phyloP scores from a whole-genome alignment of 2,797 vertebrate genomes.

The Amniataba percoides region DNA sequence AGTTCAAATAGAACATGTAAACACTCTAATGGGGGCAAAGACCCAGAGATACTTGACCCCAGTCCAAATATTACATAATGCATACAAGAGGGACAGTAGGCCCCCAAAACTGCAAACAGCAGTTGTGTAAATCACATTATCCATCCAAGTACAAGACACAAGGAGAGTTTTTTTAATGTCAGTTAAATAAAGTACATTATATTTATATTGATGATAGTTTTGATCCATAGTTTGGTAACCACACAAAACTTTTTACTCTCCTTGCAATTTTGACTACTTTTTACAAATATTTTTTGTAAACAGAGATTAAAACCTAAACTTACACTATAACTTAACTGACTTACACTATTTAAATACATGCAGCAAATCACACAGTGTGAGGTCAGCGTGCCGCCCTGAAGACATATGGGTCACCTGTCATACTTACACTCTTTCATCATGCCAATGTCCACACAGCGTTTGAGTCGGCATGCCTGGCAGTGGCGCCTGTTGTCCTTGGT shows the following conservation, averaged over 20 bases:
- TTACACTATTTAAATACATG: not conserved
- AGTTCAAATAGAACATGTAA: constrained; percentile 75
- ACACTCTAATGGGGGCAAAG: constrained; percentile 74
- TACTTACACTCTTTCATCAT: constrained; percentile 95
- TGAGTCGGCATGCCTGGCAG: constrained; percentile 97
- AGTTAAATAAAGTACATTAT: not conserved
- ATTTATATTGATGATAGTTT: not conserved
- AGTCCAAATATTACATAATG: constrained; percentile 77
- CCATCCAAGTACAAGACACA: constrained; percentile 4
- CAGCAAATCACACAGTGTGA: not conserved
- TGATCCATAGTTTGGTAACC: not conserved
- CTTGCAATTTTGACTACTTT: not conserved
- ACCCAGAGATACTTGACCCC: constrained; percentile 73
- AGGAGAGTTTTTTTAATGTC: not conserved
- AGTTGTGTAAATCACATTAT: constrained; percentile 39
- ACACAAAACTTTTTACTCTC: not conserved
- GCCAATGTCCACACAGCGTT: constrained; percentile 89
- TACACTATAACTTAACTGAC: not conserved
- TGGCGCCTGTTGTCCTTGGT: constrained; percentile 99
- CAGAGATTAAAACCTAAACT: constrained; percentile 4
- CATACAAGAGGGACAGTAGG: constrained; percentile 61
- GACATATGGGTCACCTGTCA: constrained; percentile 65
- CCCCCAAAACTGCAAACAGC: constrained; percentile 49
- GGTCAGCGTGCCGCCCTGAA: constrained; percentile 5
- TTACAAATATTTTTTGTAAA: not conserved